These are phyloP conservation scores for Chionoecetes opilio DNA, from an alignment of 1,140 invertebrate genomes.

Conservation along the genomic window DNA sequence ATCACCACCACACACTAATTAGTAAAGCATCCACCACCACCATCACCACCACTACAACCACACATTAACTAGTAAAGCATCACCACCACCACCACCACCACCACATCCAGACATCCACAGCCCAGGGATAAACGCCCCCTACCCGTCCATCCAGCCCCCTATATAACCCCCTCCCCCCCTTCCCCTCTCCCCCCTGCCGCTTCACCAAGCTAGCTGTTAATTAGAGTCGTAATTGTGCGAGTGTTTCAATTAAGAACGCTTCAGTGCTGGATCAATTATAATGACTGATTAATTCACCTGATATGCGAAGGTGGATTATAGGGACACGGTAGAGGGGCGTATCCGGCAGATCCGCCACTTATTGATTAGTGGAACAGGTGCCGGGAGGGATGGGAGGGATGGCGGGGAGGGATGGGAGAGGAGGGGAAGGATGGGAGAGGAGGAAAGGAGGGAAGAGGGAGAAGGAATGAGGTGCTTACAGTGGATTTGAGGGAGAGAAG, in stretches of 20 bases:
- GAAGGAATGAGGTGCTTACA: background rate
- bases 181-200: background rate
- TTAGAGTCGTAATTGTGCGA: slow-evolving; percentile 65
- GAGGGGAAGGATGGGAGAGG: background rate
- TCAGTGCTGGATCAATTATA: slow-evolving; percentile 69
- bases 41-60: background rate
- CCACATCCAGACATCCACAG: background rate
- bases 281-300: slow-evolving; percentile 68
- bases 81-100: background rate
- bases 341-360: slow-evolving; percentile 42
- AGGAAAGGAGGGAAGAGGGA: slow-evolving; percentile 23
- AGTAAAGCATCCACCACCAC: background rate
- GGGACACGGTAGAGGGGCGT: slow-evolving; percentile 33
- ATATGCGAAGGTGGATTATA: slow-evolving; percentile 60
- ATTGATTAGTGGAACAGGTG: slow-evolving; percentile 68
- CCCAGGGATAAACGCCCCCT: too few species aligned
- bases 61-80: background rate
- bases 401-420: slow-evolving; percentile 13
- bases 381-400: background rate
- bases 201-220: slow-evolving; percentile 60
- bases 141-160: background rate
- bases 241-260: slow-evolving; percentile 68
- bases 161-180: background rate
- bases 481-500: slow-evolving; percentile 23
- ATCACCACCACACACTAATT: slow-evolving; percentile 34